phyloP scores from a whole-genome alignment of 1,140 invertebrate genomes.

The Linepithema humile region DNA sequence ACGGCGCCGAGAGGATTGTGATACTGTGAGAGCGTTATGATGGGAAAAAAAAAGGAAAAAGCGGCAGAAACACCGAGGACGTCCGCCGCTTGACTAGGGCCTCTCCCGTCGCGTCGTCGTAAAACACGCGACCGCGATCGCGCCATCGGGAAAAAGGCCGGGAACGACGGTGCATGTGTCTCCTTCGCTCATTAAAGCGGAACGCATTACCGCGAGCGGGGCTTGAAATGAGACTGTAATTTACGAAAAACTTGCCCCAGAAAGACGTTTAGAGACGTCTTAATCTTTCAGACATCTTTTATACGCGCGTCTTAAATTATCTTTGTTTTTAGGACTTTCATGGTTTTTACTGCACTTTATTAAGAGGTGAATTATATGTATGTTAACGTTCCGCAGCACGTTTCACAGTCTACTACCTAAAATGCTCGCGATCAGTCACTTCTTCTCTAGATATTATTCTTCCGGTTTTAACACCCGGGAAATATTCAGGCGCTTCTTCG shows the following conservation, averaged over 20 bases:
- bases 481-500: not conserved
- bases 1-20: constrained; percentile 75
- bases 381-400: too few relatives aligned
- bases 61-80: constrained; percentile 77
- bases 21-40: constrained; percentile 76
- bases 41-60: constrained; percentile 65
- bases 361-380: not conserved
- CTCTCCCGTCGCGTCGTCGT: constrained; percentile 63
- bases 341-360: not conserved
- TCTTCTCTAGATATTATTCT: too few relatives aligned
- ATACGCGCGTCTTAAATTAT: not conserved
- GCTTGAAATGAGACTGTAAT: constrained; percentile 21
- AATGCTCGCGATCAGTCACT: too few relatives aligned
- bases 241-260: constrained; percentile 9
- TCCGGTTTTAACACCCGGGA: not conserved
- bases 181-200: constrained; percentile 7
- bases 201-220: not conserved
- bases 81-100: constrained; percentile 65
- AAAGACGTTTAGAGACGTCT: not conserved
- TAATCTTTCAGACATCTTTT: not conserved
- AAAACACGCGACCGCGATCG: constrained; percentile 61
- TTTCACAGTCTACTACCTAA: too few relatives aligned
- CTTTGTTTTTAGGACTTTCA: not conserved
- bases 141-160: constrained; percentile 56
- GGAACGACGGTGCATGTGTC: not conserved